Evolutionary conservation across 1,140 invertebrate species (phyloP), one percentile per base, ranked within the genome.

Genomic region (Leguminivora glycinivorella): DNA sequence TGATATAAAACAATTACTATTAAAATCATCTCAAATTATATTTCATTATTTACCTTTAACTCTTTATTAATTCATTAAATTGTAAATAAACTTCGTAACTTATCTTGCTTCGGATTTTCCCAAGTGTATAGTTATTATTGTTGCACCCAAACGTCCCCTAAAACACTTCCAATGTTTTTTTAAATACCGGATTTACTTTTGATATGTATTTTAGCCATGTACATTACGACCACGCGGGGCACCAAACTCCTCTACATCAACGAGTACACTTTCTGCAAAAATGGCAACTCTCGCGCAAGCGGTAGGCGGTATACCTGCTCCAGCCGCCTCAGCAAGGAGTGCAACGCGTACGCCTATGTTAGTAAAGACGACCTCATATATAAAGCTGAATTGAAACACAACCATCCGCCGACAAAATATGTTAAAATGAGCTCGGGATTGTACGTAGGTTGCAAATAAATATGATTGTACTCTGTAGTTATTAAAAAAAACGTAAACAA

Each of bases 261-360:
- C 10, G 77, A 78, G 2, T 75, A 77, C 24, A 68, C 67, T 0
- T 81, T 69, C 38, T 77, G 72, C 58, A 79, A 70, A 56, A 74
- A 75, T 24, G 47, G 66, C 0, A 56, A 10, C 0, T 29, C 75
- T 0, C 66, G 67, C 4, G 58, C 60, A 1, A 67, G 69, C 5
- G 72, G 74, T 17, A 31, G 31, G 1, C 52, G 76, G 7, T 83
- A 75, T 24, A 52, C 25, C 7, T 83, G 81, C 19, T 80, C 81
- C 0, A 70, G 68, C 9, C 7, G 43, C 1, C 9, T 24, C 0
- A 67, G 43, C 14, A 76, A 69, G 14, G 34, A 43, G 2, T 83
- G 81, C 60, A 78, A 74, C 56, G 77, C 81, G 0, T 76, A 71
- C 31, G 40, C 77, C 1, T 73, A 81, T 25, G 47, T 81, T 0